These are phyloP conservation scores for Saccostrea glomerata DNA, from an alignment of 1,140 invertebrate genomes.

Conservation along the genomic window DNA sequence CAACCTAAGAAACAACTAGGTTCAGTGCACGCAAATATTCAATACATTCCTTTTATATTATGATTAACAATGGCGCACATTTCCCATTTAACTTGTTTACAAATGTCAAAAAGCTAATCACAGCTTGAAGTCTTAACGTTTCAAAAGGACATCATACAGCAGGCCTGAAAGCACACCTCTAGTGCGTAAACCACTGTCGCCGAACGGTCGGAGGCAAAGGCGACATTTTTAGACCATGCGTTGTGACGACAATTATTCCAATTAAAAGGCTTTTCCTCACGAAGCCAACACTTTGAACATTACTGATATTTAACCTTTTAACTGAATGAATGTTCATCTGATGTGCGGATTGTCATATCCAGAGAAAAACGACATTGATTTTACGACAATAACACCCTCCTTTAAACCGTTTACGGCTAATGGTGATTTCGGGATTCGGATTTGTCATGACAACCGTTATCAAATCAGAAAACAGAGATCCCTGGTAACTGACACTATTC, in stretches of 20 bases:
- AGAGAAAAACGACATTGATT: constrained; percentile 26
- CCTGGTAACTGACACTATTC: not conserved
- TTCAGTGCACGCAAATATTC: no score
- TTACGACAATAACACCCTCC: constrained; percentile 1
- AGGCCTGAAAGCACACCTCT: not conserved
- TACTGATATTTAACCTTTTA: not conserved
- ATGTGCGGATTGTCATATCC: not conserved
- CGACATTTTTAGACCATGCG: not conserved
- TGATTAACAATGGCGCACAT: no score
- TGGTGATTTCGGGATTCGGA: constrained; percentile 22
- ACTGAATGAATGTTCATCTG: not conserved
- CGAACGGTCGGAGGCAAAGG: not conserved
- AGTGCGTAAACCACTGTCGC: not conserved
- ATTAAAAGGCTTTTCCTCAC: not conserved
- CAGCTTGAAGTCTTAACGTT: no score
- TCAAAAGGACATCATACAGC: not conserved
- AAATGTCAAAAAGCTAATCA: no score
- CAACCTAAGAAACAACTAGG: no score
- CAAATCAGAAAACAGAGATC: constrained; percentile 8
- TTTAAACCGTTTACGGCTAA: constrained; percentile 8
- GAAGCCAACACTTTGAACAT: not conserved
- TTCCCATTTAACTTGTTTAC: no score
- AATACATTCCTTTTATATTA: no score
- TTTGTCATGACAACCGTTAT: constrained; percentile 15
- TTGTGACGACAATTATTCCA: not conserved